A percentile compares a stretch with the other conserved stretches of the same genome.
Evolutionary conservation across 2,888 invertebrate species (phyloP).

Genomic region (Heliconius charithonia): DNA sequence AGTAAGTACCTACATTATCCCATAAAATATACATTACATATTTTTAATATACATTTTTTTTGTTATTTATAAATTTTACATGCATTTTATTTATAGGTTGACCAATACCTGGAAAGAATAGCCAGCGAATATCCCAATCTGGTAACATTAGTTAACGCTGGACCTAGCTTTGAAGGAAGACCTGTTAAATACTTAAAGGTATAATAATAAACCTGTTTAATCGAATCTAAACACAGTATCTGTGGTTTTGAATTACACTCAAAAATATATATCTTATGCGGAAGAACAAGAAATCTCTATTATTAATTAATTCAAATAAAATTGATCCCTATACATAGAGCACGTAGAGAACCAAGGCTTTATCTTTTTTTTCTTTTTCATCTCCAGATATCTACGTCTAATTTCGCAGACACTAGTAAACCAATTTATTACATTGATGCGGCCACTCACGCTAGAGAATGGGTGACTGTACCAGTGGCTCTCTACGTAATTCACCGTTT

Average conservation of each 20-base stretch:
- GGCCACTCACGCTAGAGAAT: conserved; percentile 87
- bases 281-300: too few species aligned
- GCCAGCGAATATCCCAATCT: conserved; percentile 76
- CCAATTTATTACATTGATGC: conserved; percentile 82
- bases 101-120: conserved; percentile 76
- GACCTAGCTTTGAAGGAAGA: conserved; percentile 84
- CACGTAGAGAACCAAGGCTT: too few species aligned
- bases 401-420: conserved; percentile 66
- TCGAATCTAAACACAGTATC: too few species aligned
- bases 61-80: background rate
- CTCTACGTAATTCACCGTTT: conserved; percentile 84
- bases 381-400: conserved; percentile 82
- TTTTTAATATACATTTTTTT: background rate
- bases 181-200: conserved; percentile 83
- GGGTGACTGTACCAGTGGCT: conserved; percentile 85
- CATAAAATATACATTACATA: too few species aligned
- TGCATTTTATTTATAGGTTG: conserved; percentile 64
- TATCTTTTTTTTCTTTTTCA: background rate
- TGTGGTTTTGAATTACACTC: too few species aligned
- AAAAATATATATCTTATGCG: too few species aligned
- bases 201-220: background rate
- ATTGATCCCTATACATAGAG: too few species aligned
- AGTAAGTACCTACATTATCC: conserved; percentile 58
- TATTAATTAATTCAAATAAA: too few species aligned
- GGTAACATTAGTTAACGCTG: conserved; percentile 81